A percentile compares a stretch with the other conserved stretches of the same genome.
Conservation (phyloP, 2,113 vertebrate genomes). For the Scartelaos histophorus region DNA sequence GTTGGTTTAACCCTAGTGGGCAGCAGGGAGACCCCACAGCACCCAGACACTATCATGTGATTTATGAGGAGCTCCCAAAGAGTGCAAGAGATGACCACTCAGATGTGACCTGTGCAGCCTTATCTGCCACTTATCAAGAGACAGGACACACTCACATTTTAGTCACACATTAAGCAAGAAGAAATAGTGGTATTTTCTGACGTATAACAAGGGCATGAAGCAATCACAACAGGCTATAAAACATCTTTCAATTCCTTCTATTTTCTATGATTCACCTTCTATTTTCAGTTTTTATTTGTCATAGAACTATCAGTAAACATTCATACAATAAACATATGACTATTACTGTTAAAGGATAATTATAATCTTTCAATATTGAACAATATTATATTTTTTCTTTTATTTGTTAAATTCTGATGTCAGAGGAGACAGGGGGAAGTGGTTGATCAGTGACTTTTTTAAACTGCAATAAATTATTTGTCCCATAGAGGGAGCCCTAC, state of each 20-base stretch:
- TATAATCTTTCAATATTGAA: no score
- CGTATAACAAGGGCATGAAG: not conserved
- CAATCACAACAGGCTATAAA: not conserved
- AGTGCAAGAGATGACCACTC: slow-evolving; percentile 73
- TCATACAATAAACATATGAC: not conserved
- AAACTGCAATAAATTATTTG: slow-evolving; percentile 12
- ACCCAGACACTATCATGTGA: slow-evolving; percentile 70
- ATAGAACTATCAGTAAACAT: not conserved
- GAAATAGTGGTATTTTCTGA: not conserved
- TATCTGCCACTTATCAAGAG: slow-evolving; percentile 68
- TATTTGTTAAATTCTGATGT: not conserved
- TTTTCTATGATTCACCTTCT: not conserved
- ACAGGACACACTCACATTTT: slow-evolving; percentile 62
- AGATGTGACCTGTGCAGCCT: slow-evolving; percentile 64
- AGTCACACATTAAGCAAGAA: slow-evolving; percentile 31
- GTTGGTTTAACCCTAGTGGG: slow-evolving; percentile 80
- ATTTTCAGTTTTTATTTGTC: not conserved
- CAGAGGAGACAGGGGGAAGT: not conserved
- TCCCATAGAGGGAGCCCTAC: slow-evolving; percentile 65
- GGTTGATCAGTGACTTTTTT: not conserved
- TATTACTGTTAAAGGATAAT: not conserved
- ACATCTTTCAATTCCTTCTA: not conserved
- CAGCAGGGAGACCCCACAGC: slow-evolving; percentile 67
- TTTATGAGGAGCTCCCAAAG: slow-evolving; percentile 63
- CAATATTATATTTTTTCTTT: not conserved